Base-by-base conservation (phyloP, 2,113 vertebrate species). In the Ranitomeya imitator region DNA sequence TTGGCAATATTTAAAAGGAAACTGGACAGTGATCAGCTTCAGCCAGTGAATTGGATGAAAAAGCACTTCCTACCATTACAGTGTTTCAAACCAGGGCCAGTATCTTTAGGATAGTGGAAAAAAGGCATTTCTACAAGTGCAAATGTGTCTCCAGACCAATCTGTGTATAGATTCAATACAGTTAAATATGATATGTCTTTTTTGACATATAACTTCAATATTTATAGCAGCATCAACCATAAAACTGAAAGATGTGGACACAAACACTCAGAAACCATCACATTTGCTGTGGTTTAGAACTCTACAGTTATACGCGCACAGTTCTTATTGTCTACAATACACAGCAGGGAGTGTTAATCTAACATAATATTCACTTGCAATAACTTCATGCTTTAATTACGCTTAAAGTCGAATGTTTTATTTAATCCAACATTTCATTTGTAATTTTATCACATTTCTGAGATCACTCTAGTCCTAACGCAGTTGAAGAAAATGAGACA, bases 201-300 rank as follows among this genome's bases (percentile, higher is more conserved):
- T 12, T 31, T 71, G n/a, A 71, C 14, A 71, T 31, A 23, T 23
- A 6, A 26, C 26, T 5, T 71, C 3, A 71, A 31, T 71, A 71
- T 71, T 14, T 71, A 73, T 16, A 19, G 71, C 71, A 74, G 51
- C 14, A 74, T 45, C 71, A 74, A 74, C 71, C 71, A 74, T 74
- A 74, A 74, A 74, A 74, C 15, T 74, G 16, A 45, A 74, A 6
- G 23, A 69, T 69, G 23, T 13, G 65, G 63, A 11, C 11, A 67
- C 21, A 13, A n/a, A 23, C 63, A 67, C 18, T 19, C 61, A 63
- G 6, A 7, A 67, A 9, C 63, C 12, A 11, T 57, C 2, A n/a
- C 63, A 65, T n/a, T 65, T 65, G 6, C 9, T 69, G 26, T 69
- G n/a, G 10, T 26, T 26, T 69, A 23, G 10, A 23, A 71, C 12